Evolutionary conservation across 2,888 invertebrate species (phyloP).

Genomic region (Orgyia antiqua): DNA sequence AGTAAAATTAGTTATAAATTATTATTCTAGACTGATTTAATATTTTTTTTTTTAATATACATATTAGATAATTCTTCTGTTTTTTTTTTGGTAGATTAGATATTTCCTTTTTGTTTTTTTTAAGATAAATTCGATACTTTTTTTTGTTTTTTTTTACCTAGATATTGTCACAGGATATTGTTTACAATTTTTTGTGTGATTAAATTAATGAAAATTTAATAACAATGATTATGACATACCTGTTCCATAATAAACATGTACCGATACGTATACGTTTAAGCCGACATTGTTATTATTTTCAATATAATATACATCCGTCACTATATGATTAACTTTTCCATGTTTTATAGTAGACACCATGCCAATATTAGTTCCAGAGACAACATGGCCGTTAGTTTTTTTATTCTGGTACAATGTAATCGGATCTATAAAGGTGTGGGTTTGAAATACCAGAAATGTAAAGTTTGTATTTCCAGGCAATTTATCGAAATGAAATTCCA

Average conservation of each 20-base stretch:
- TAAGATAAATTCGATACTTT: too few species aligned
- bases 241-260: slow-evolving; percentile 79
- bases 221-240: too few species aligned
- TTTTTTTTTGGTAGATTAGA: too few species aligned
- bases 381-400: slow-evolving; percentile 13
- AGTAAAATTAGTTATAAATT: too few species aligned
- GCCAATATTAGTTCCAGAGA: slow-evolving; percentile 81
- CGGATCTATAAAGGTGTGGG: slow-evolving; percentile 78
- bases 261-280: slow-evolving; percentile 63
- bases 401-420: slow-evolving; percentile 71
- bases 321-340: slow-evolving; percentile 23
- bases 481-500: slow-evolving; percentile 57
- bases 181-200: too few species aligned
- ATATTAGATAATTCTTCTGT: too few species aligned
- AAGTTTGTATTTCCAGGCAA: slow-evolving; percentile 49
- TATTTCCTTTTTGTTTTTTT: too few species aligned
- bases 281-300: slow-evolving; percentile 49
- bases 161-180: too few species aligned
- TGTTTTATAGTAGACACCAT: slow-evolving; percentile 41
- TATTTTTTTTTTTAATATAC: too few species aligned
- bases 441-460: slow-evolving; percentile 80
- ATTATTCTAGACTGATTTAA: too few species aligned
- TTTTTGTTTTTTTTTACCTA: too few species aligned
- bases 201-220: too few species aligned
- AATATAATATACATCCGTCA: slow-evolving; percentile 55